A percentile compares a stretch with the other conserved stretches of the same genome.
These are phyloP conservation scores for Eretmocerus hayati DNA, from an alignment of 2,888 invertebrate species.

Conservation along the genomic window DNA sequence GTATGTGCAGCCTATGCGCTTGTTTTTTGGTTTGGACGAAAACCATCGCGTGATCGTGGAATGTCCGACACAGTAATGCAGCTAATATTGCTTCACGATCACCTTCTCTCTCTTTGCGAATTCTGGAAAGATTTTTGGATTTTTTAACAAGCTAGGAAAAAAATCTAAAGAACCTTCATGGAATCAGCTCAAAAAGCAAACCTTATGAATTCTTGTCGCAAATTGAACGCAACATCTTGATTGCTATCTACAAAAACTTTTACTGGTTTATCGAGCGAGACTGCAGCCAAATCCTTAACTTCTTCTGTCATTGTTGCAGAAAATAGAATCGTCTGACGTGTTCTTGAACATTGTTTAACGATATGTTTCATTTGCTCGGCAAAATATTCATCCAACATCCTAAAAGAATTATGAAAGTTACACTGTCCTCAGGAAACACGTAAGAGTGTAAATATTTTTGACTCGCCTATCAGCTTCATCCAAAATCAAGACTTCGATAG, in stretches of 20 bases:
- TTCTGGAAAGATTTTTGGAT: conserved; percentile 47
- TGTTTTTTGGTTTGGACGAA: conserved; percentile 96
- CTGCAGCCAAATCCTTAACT: conserved; percentile 88
- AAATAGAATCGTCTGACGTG: conserved; percentile 93
- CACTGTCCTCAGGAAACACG: not conserved
- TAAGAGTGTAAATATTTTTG: not conserved
- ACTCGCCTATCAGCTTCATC: conserved; percentile 67
- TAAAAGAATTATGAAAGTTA: conserved; percentile 17
- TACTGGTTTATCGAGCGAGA: conserved; percentile 87
- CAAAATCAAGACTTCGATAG: conserved; percentile 79
- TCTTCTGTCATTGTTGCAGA: conserved; percentile 99
- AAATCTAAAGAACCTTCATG: not conserved
- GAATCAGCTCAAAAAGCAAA: conserved; percentile 27
- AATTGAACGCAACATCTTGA: conserved; percentile 89
- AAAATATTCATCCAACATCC: conserved; percentile 98
- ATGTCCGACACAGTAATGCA: conserved; percentile 79
- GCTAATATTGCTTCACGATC: conserved; percentile 87
- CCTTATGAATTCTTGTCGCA: conserved; percentile 92
- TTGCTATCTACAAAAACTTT: conserved; percentile 94
- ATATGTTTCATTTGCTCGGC: conserved; percentile 99
- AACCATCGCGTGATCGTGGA: conserved; percentile 84
- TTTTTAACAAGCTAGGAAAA: too few species aligned
- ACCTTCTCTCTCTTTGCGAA: conserved; percentile 79
- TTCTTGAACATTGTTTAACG: conserved; percentile 82
- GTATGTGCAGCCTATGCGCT: conserved; percentile 87